Evolutionary conservation across 2,888 invertebrate species (phyloP).

Genomic region (Lepetodrilus schrolli): DNA sequence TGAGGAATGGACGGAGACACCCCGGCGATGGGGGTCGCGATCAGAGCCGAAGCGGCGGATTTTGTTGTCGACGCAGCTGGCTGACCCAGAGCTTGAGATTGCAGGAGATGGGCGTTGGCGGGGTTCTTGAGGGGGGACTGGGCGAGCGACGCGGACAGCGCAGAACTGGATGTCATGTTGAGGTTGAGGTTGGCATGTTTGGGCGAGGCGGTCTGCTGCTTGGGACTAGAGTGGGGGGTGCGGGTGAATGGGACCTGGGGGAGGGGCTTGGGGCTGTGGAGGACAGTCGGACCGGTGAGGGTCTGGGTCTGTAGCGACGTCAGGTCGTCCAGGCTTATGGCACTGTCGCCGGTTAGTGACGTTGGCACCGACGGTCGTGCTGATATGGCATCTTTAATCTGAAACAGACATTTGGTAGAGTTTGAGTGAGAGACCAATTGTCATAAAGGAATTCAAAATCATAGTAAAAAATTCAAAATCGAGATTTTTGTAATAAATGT

Average conservation of each 20-base stretch:
- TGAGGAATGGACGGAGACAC: background rate
- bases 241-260: background rate
- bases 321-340: conserved; percentile 43
- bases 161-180: background rate
- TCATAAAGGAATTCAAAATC: too few relatives aligned
- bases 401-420: too few relatives aligned
- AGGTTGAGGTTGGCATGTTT: background rate
- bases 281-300: conserved; percentile 1
- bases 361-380: conserved; percentile 40
- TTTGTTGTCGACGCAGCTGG: background rate
- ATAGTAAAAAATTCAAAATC: too few relatives aligned
- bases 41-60: conserved; percentile 24
- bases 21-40: conserved; percentile 36
- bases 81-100: background rate
- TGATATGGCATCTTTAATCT: conserved; percentile 22
- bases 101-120: background rate
- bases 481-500: too few relatives aligned
- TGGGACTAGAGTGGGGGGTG: conserved; percentile 4
- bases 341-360: conserved; percentile 42
- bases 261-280: background rate
- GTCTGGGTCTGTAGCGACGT: conserved; percentile 38
- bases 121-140: conserved; percentile 21
- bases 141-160: background rate
- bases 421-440: too few relatives aligned
- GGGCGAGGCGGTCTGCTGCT: background rate